Base-by-base conservation (phyloP, 1,140 invertebrate species). In the Olivierus martensii region DNA sequence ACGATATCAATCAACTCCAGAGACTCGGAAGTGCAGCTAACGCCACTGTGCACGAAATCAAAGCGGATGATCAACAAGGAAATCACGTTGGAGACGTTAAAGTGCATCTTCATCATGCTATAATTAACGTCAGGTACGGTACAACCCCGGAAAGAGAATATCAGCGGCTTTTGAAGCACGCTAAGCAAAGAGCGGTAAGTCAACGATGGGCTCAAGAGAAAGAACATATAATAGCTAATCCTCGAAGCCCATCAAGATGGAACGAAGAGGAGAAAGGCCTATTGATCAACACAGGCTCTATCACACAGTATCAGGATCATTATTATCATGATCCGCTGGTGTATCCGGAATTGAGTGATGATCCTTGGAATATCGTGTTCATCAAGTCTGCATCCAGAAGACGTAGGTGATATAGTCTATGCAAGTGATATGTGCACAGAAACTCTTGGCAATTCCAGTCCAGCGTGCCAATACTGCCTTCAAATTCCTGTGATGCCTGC, bases 351-450 rank as follows among this genome's bases (percentile, higher is more conserved):
- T 70, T 96, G 9, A 89, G 90, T 3, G 91, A 95, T 64, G 91
- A 97, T 70, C 89, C 89, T 12, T 89, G 87, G 35, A 97, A 95
- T 71, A 83, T 97, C 6, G 80, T 82, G 22, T 91, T 93, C 66
- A 78, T 80, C 15, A 73, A 82, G 56, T 28, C n/a, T 17, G 28
- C 28, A 28, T 28, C 28, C 28, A 9, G 2, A 28, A 28, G 28
- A 28, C 28, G 28, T 28, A 28, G 28, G 28, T 28, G 28, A 28
- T 28, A 28, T 28, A 28, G 28, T 28, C 28, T 28, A 28, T 28
- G 28, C 28, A 28, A 28, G 28, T 28, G 28, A 28, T 28, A 9
- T 28, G 28, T 28, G 28, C 28, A 28, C 28, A 28, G 28, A 28
- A 28, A 28, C 28, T 6, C 28, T 28, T 9, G 28, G 28, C 28